phyloP scores from a whole-genome alignment of 2,113 vertebrate species.

The Myrmecophaga tridactyla region DNA sequence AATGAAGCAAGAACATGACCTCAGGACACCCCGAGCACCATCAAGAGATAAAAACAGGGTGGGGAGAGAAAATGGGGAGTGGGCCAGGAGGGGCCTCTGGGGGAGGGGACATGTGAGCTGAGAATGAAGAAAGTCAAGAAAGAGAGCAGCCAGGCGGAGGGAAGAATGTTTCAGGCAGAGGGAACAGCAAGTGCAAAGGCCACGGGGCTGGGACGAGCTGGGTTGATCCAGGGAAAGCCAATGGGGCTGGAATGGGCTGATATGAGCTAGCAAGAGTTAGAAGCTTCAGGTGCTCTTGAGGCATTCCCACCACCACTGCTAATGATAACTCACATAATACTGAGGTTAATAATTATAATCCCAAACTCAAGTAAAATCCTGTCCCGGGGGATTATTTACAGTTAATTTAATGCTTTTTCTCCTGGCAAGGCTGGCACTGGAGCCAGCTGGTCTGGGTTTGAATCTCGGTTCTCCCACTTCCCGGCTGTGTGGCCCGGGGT shows the following conservation, averaged over 20 bases:
- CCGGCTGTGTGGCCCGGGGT: not conserved
- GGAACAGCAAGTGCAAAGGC: not conserved
- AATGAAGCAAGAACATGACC: not conserved
- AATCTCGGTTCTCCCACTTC: not conserved
- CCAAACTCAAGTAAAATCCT: not conserved
- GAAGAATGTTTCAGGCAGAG: not conserved
- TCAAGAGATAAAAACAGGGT: rapidly evolving
- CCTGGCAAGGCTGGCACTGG: not conserved
- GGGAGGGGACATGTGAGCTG: not conserved
- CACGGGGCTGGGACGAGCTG: not conserved
- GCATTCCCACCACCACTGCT: not conserved
- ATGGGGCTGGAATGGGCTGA: not conserved
- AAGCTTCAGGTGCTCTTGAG: not conserved
- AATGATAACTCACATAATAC: not conserved
- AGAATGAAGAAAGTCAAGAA: not conserved
- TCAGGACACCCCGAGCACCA: not conserved
- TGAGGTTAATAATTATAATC: not conserved
- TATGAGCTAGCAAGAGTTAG: not conserved
- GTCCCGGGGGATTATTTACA: not conserved
- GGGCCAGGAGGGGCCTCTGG: not conserved
- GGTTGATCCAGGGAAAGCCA: not conserved
- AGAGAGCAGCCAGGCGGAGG: not conserved
- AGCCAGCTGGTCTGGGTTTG: not conserved
- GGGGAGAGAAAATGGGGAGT: rapidly evolving
- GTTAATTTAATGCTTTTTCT: not conserved